Evolutionary conservation across 2,888 invertebrate genomes (phyloP), one percentile per base, ranked within the genome.

Genomic region (Netelia inedita): DNA sequence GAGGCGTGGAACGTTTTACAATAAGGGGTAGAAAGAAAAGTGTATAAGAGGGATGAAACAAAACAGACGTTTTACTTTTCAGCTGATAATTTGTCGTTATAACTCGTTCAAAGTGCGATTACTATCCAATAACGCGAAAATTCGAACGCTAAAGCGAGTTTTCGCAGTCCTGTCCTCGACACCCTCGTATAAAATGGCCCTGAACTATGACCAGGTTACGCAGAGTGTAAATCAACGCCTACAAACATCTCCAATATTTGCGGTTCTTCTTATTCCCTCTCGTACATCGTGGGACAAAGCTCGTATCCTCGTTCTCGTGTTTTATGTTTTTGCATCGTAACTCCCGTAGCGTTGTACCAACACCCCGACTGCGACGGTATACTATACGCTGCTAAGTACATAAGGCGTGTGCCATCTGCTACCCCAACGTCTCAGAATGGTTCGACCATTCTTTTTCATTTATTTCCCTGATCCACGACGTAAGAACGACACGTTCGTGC

Each of bases 171-270:
- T 46, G 46, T 14, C 3, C 1, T 46, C 46, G 2, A 11, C 10
- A 10, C 2, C 2, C 14, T 46, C 14, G 46, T 46, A 46, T 11
- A 46, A 14, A 14, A 55, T 55, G 55, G 2, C 75, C 65, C 41
- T 55, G 28, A 16, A 50, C 71, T 35, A 46, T 80, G 80, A 83
- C 79, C 83, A 35, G 71, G 75, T 80, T 72, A 72, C 79, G 66
- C 72, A 57, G 80, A 65, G 65, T 76, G 72, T 72, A 69, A 72
- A 83, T 80, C 75, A 66, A 80, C 65, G 57, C 9, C 1, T 71
- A 63, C 69, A 66, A 75, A 46, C 72, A 10, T 57, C 16, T 35
- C 28, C 65, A 83, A 83, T 79, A 82, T 85, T 82, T 74, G 74
- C 63, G 21, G 14, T 79, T 74, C 63, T 74, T n/a, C 79, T 79